These are phyloP conservation scores for Paedocypris micromegethes DNA, from an alignment of 2,797 vertebrate species.

Conservation along the genomic window DNA sequence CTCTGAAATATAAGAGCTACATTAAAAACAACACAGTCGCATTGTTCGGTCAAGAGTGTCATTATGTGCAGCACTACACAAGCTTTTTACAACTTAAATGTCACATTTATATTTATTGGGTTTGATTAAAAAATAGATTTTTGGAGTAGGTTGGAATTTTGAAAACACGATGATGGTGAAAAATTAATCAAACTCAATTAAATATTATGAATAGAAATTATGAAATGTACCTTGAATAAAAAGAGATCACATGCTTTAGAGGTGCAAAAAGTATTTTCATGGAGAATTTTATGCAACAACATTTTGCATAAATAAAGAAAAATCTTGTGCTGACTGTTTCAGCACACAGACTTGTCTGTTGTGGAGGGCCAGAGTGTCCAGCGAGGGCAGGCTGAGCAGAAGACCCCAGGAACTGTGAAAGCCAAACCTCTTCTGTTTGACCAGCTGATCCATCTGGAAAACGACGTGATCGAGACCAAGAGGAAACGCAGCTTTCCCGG, in stretches of 20 bases:
- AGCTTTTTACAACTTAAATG: no score
- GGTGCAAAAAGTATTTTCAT: neutral
- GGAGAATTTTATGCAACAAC: neutral
- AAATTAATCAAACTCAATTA: no score
- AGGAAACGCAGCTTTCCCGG: slow-evolving; percentile 83
- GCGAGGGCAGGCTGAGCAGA: slow-evolving; percentile 53
- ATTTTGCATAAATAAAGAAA: neutral
- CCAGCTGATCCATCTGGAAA: slow-evolving; percentile 74
- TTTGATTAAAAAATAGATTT: no score
- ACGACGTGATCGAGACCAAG: slow-evolving; percentile 84
- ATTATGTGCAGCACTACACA: no score
- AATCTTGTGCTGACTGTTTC: slow-evolving; percentile 17
- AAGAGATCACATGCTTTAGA: no score
- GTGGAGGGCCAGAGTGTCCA: slow-evolving; percentile 26
- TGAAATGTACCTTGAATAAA: no score
- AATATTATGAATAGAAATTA: no score
- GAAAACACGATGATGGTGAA: no score
- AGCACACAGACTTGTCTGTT: slow-evolving; percentile 55
- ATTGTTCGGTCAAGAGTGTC: no score
- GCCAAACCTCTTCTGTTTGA: slow-evolving; percentile 71
- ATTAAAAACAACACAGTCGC: no score
- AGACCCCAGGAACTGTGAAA: slow-evolving; percentile 58
- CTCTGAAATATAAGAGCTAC: neutral
- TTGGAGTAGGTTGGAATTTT: no score
- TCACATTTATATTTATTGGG: no score